Evolutionary conservation across 30 jellyfish, hydroid and myxozoan species (phyloP), one percentile per base, ranked within the genome.

Genomic region (Aurelia coerulea): DNA sequence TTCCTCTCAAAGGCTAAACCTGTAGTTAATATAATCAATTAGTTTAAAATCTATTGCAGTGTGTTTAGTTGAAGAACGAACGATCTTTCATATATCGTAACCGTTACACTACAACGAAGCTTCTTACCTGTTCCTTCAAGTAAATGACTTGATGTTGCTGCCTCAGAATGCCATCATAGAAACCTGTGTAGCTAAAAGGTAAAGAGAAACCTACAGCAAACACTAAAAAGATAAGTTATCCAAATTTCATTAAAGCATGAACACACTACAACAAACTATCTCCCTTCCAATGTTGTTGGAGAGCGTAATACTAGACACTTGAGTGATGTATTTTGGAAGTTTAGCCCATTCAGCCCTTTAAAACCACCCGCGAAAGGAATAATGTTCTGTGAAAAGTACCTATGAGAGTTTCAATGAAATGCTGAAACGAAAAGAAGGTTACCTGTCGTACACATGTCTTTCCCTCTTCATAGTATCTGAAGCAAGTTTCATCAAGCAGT

Each of bases 101-200:
- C 12, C 12, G 56, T 0, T 46, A 46, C 11, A 7, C 15, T 4
- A 46, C 56, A 46, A 46, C 15, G 14, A 60, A 10, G 35, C 12
- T 60, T 60, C 37, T 60, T 86, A 86, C 95, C 90, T 84, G 97
- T 63, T 90, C 97, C 59, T 78, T 90, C 58, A 80, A 80, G 85
- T 83, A 90, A 6, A 90, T 29, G 18, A 90, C 41, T 53, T 90
- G 95, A 41, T 90, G 81, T 70, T 80, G 97, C 31, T 83, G 94
- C 68, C 88, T 83, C 37, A 90, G 74, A 23, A 90, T 78, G 18
- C 86, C 80, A 63, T 90, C 97, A 68, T 90, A 90, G 66, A 90
- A 90, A 35, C 84, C 68, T n/a, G 97, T 41, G 83, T 84, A 90
- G 63, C 97, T 90, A 69, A 32, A 52, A 63, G 62, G 41, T 68